A percentile compares a stretch with the other conserved stretches of the same genome.
Conservation (phyloP, 2,797 vertebrate species). For the Mionectes olivaceus region DNA sequence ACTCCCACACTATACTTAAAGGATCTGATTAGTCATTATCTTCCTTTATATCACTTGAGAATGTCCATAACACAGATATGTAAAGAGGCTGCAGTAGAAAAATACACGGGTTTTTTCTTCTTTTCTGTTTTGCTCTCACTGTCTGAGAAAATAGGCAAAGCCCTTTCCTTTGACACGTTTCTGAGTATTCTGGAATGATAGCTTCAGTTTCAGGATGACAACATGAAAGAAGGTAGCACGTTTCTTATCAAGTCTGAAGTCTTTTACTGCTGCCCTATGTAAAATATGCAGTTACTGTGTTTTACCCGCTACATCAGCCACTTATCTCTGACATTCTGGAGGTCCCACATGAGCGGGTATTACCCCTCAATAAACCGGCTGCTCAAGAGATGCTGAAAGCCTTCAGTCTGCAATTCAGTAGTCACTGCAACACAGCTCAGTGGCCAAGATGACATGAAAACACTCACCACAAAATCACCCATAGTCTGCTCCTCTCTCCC, state of each 20-base stretch:
- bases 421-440: neutral
- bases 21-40: conserved; percentile 52
- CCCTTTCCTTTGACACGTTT: conserved; percentile 51
- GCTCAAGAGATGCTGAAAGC: neutral
- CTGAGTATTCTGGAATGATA: conserved; percentile 56
- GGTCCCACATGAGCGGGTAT: neutral
- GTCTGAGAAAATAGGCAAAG: conserved; percentile 57
- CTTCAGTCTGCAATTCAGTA: neutral
- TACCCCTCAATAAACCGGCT: neutral
- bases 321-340: neutral
- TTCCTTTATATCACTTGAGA: conserved; percentile 31
- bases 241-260: conserved; percentile 7
- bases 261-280: conserved; percentile 1
- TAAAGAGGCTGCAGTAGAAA: conserved; percentile 32
- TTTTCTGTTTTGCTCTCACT: conserved; percentile 47
- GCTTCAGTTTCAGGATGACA: conserved; percentile 63
- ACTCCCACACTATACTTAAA: conserved; percentile 45
- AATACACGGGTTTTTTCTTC: neutral
- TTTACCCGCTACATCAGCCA: neutral
- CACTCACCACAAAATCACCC: neutral
- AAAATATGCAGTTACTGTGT: neutral
- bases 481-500: neutral
- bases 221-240: conserved; percentile 8
- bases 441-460: neutral
- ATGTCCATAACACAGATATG: conserved; percentile 23